Percentiles rank a stretch among this genome's conserved stretches.
phyloP scores from a whole-genome alignment of 2,888 invertebrate species.

The Poecilobothrus nobilitatus region DNA sequence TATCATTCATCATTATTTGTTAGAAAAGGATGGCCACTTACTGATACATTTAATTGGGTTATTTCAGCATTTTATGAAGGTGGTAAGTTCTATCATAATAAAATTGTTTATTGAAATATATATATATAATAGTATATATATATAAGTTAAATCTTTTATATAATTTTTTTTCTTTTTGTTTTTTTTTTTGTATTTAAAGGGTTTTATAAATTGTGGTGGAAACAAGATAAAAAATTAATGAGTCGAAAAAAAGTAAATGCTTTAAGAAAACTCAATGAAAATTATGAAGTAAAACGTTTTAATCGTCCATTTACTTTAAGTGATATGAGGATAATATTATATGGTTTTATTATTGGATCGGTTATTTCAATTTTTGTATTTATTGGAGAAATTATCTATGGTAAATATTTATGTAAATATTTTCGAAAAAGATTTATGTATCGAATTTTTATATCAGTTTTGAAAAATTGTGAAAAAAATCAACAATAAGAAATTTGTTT shows the following conservation, averaged over 20 bases:
- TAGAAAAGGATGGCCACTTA: conserved; percentile 42
- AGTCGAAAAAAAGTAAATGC: background rate
- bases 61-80: background rate
- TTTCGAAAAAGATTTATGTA: no score
- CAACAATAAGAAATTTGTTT: no score
- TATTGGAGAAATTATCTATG: background rate
- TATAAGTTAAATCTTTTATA: no score
- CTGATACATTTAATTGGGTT: conserved; percentile 21
- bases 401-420: background rate
- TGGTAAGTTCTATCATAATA: background rate
- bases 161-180: no score
- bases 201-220: background rate
- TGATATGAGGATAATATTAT: conserved; percentile 31
- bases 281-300: background rate
- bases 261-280: background rate
- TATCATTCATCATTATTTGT: conserved; percentile 45
- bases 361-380: conserved; percentile 9
- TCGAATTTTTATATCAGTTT: no score
- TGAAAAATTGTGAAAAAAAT: no score
- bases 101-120: background rate
- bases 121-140: no score
- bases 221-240: background rate
- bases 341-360: conserved; percentile 25
- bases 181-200: background rate
- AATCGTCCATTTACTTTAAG: conserved; percentile 21